Evolutionary conservation across 2,113 vertebrate species (phyloP).

Genomic region (Grus americana): DNA sequence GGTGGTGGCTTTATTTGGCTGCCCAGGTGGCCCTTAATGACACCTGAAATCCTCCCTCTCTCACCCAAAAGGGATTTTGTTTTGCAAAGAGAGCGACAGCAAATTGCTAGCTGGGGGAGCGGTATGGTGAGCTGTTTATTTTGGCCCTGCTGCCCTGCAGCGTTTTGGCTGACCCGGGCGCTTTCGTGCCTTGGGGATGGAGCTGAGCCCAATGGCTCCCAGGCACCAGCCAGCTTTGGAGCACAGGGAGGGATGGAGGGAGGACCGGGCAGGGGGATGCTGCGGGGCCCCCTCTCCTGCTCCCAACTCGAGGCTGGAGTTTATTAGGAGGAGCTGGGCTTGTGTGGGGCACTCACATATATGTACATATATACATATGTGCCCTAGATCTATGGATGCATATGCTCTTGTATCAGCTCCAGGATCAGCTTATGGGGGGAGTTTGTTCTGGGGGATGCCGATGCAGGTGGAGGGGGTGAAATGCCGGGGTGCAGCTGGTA

Average conservation of each 20-base stretch:
- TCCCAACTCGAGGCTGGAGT: background rate
- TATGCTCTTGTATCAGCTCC: background rate
- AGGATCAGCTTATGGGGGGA: background rate
- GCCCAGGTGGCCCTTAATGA: slow-evolving; percentile 4
- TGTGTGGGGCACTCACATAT: background rate
- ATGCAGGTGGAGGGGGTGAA: background rate
- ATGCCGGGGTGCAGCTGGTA: background rate
- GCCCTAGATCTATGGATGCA: background rate
- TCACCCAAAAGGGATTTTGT: slow-evolving; percentile 8
- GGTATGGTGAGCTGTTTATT: slow-evolving; percentile 46
- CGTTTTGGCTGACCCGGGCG: slow-evolving; percentile 26
- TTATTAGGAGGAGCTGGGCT: background rate
- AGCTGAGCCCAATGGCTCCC: background rate
- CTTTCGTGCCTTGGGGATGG: background rate
- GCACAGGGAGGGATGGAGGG: background rate
- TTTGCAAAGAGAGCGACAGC: background rate
- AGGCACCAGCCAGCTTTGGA: background rate
- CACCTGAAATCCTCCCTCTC: background rate
- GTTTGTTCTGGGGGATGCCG: background rate
- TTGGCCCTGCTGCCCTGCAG: background rate
- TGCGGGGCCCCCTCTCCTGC: background rate
- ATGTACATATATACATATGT: background rate
- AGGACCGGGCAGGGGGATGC: background rate
- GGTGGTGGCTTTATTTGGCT: background rate
- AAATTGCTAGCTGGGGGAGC: slow-evolving; percentile 9